Conservation (phyloP, 1,140 invertebrate species). For the Hycleus phaleratus region DNA sequence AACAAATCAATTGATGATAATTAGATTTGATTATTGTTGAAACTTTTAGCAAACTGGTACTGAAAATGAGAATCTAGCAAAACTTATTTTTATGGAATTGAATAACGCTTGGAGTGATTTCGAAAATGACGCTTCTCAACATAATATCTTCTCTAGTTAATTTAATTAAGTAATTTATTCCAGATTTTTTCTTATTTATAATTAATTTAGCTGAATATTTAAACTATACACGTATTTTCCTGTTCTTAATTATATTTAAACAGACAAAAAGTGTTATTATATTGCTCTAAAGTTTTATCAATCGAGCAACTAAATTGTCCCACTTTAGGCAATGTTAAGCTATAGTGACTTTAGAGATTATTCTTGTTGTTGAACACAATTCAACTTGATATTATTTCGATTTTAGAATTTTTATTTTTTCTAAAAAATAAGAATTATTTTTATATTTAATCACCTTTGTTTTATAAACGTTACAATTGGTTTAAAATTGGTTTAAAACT, state of each 20-base stretch:
- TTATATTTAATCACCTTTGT: too few relatives aligned
- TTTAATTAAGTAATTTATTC: slow-evolving; percentile 2
- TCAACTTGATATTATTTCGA: too few relatives aligned
- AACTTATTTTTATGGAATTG: slow-evolving; percentile 96
- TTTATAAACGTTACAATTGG: too few relatives aligned
- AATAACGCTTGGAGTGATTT: slow-evolving; percentile 98
- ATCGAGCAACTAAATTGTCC: slow-evolving; percentile 1
- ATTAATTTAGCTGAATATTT: background rate
- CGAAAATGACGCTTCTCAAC: slow-evolving; percentile 81
- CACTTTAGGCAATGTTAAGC: slow-evolving; percentile 9
- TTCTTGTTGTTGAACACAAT: too few relatives aligned
- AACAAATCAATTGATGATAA: slow-evolving; percentile 21
- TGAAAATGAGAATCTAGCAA: slow-evolving; percentile 84
- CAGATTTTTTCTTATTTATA: background rate
- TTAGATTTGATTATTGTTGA: slow-evolving; percentile 13
- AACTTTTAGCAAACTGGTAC: slow-evolving; percentile 79
- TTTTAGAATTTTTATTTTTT: too few relatives aligned
- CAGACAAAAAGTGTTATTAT: background rate
- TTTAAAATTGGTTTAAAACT: too few relatives aligned
- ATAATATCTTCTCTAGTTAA: slow-evolving; percentile 67
- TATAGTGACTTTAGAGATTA: slow-evolving; percentile 5
- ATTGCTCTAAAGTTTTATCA: slow-evolving; percentile 13
- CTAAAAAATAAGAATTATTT: too few relatives aligned
- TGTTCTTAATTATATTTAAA: background rate
- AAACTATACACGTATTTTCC: background rate